phyloP scores from a whole-genome alignment of 2,888 invertebrate species.

The Orthosia incerta region DNA sequence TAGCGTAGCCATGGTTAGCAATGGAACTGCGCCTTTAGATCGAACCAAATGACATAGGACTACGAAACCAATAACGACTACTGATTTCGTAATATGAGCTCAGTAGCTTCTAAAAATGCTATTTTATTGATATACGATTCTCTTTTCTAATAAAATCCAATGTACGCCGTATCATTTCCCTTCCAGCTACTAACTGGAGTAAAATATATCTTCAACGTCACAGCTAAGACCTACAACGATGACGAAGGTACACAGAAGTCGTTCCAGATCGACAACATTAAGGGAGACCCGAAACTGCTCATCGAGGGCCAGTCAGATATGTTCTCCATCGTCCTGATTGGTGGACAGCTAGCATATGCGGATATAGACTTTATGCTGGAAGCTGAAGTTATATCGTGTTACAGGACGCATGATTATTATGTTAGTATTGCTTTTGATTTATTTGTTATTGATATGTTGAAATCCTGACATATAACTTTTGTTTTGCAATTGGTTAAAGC shows the following conservation, averaged over 20 bases:
- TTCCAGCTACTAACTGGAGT: conserved; percentile 78
- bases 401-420: conserved; percentile 79
- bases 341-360: conserved; percentile 72
- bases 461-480: too few species aligned
- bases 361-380: conserved; percentile 75
- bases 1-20: too few species aligned
- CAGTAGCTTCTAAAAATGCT: too few species aligned
- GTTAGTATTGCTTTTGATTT: conserved; percentile 67
- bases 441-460: neutral
- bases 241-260: conserved; percentile 59
- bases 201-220: conserved; percentile 78
- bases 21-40: too few species aligned
- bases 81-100: too few species aligned
- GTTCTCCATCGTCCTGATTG: conserved; percentile 78
- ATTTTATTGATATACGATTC: neutral
- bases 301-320: conserved; percentile 75
- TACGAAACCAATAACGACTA: too few species aligned
- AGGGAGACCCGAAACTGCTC: conserved; percentile 73
- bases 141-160: neutral
- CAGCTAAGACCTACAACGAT: conserved; percentile 59
- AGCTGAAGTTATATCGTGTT: conserved; percentile 79
- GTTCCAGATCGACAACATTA: conserved; percentile 78
- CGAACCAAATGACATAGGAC: too few species aligned
- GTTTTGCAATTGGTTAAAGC: too few species aligned
- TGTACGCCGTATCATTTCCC: neutral